Evolutionary conservation across 2,113 vertebrate genomes (phyloP), one percentile per base, ranked within the genome.

Genomic region (Acrocephalus arundinaceus): DNA sequence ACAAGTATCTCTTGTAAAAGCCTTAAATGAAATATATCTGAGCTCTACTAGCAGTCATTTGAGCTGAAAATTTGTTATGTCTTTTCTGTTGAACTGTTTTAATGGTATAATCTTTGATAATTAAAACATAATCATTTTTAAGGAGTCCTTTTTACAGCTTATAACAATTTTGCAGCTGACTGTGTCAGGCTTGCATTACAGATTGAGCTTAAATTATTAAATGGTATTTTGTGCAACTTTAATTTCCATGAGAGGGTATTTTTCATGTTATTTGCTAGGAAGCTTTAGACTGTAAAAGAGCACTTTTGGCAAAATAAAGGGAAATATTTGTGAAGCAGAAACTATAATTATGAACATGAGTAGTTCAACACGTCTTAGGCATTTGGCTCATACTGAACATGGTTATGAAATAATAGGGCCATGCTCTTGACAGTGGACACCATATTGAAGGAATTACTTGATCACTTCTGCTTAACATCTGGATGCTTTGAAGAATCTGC

Each of bases 111-210:
- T 93, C 24, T 87, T 71, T 73, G 48, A 61, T 86, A 90, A 93
- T 96, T 96, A 93, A 96, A 94, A 19, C 46, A n/a, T 63, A 84
- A 82, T 93, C 11, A 87, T 89, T 96, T 92, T 89, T 76, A 76
- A 68, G 63, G n/a, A 65, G 22, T 82, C 23, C 14, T 79, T 79
- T 94, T 85, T 54, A 71, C 46, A 74, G 48, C 4, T 66, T 91
- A 45, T 41, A 61, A 59, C 68, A 72, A 81, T 92, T 90, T 90
- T 92, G 62, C 54, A 85, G 58, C 39, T 90, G 79, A 92, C 85
- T 81, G 46, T 95, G 73, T 70, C 82, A 78, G 61, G 17, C 21
- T 94, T 85, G 62, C 63, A 61, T 88, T 92, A 89, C 78, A 74
- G 41, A 85, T 49, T 84, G 28, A 61, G 15, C 27, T 89, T 93